Evolutionary conservation across 2,797 vertebrate genomes (phyloP), one percentile per base, ranked within the genome.

Genomic region (Rhinatrema bivittatum): DNA sequence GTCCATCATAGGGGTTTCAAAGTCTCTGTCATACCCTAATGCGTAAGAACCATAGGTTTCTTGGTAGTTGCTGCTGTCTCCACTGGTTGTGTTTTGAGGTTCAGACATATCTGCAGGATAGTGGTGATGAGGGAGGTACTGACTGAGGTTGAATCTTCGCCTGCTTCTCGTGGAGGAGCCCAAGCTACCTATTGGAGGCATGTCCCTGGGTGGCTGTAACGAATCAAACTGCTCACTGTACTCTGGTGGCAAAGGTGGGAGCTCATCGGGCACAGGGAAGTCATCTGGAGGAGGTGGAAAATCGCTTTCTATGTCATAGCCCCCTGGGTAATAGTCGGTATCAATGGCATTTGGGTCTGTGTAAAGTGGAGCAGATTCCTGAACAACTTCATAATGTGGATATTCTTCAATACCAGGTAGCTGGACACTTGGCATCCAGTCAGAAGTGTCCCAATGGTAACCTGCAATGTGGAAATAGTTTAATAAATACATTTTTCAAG

Each of bases 371-470:
- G 77, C 70, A 21, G 90, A 82, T 25, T 93, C 81, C 49, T 96
- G 93, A 65, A 91, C 86, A 52, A 92, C 85, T 82, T 99, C 94
- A 1, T 94, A 97, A 74, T 91, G 93, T 47, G 94, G 94, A 65
- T 91, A 94, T 69, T 99, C 96, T 63, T 99, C 90, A 73, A 99
- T 99, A 81, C 91, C 96, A 66, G 94, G 94, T 81, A 99, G 81
- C 63, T 96, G 94, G 73, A 93, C 90, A 29, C 81, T 89, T 31
- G 96, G 95, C 96, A 99, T 98, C 96, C 96, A 99, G 65, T 99
- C 96, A 68, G 96, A 99, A 29, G 96, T 99, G 82, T 99, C 96
- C 96, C 96, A 99, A 82, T 98, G 95, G 72, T 98, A 98, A 73
- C 92, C 96, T 99, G 65, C 21, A 21, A 25, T 31, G 25, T 29